These are phyloP conservation scores for Cylindroiulus punctatus DNA, from an alignment of 2,888 invertebrate genomes.

Conservation along the genomic window DNA sequence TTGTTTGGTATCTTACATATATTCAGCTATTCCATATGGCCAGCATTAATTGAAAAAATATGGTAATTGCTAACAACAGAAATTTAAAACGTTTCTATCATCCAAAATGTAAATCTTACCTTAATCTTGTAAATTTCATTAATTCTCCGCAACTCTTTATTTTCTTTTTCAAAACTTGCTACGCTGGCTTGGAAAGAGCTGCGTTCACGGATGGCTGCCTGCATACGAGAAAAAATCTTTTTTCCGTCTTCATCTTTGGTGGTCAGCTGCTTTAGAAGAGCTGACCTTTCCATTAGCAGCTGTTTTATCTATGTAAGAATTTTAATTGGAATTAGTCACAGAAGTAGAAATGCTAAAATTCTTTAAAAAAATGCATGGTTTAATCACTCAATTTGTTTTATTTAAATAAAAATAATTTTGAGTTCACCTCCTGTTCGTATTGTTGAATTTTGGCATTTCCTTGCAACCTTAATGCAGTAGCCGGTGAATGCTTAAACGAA, in stretches of 20 bases:
- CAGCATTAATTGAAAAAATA: background rate
- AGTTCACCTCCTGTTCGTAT: conserved; percentile 10
- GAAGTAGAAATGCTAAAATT: background rate
- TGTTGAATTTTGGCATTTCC: conserved; percentile 4
- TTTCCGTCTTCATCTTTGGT: conserved; percentile 54
- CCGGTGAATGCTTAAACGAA: background rate
- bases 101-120: background rate
- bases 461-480: background rate
- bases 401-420: background rate
- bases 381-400: too few species aligned
- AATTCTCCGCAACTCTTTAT: conserved; percentile 49
- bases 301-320: conserved; percentile 49
- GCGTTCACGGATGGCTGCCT: conserved; percentile 40
- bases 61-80: background rate
- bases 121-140: conserved; percentile 48
- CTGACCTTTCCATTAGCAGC: conserved; percentile 53
- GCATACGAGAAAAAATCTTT: conserved; percentile 51
- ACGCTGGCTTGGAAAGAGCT: conserved; percentile 39
- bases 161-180: conserved; percentile 44
- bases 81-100: background rate
- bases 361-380: too few species aligned
- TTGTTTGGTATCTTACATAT: background rate
- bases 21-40: background rate
- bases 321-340: background rate
- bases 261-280: conserved; percentile 53